A percentile compares a stretch with the other conserved stretches of the same genome.
phyloP scores from a whole-genome alignment of 1,140 invertebrate species.

The Polypedilum pembai region DNA sequence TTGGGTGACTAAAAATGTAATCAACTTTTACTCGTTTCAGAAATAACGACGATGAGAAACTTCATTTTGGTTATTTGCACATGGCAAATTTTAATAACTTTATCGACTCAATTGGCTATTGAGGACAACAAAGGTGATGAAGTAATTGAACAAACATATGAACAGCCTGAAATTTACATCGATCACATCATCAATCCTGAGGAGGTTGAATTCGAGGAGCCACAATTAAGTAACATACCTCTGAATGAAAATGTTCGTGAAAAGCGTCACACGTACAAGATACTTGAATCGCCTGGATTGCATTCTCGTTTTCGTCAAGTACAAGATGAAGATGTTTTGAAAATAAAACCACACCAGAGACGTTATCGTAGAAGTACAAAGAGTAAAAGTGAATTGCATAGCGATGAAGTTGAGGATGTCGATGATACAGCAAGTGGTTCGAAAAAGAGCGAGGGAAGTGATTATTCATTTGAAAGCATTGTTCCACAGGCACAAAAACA shows the following conservation, averaged over 20 bases:
- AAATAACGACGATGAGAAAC: background rate
- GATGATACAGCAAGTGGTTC: background rate
- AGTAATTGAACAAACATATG: background rate
- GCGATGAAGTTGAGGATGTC: slow-evolving; percentile 19
- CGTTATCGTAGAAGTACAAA: background rate
- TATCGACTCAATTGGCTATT: background rate
- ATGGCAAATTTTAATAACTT: background rate
- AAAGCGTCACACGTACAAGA: background rate
- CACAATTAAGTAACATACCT: background rate
- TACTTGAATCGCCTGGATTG: background rate
- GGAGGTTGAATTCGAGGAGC: background rate
- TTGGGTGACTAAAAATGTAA: background rate
- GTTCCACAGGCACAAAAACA: background rate
- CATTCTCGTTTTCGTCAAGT: background rate
- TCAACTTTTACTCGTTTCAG: background rate
- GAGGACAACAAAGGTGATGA: background rate
- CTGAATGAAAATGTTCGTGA: background rate
- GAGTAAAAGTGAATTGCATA: background rate
- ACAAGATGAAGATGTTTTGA: slow-evolving; percentile 13
- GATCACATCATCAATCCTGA: background rate
- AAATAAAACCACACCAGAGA: background rate
- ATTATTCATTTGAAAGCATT: background rate
- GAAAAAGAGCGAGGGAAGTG: background rate
- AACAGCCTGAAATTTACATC: background rate
- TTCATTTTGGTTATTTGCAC: background rate